Evolutionary conservation across 1,140 invertebrate species (phyloP).

Genomic region (Pogonomyrmex californicus): DNA sequence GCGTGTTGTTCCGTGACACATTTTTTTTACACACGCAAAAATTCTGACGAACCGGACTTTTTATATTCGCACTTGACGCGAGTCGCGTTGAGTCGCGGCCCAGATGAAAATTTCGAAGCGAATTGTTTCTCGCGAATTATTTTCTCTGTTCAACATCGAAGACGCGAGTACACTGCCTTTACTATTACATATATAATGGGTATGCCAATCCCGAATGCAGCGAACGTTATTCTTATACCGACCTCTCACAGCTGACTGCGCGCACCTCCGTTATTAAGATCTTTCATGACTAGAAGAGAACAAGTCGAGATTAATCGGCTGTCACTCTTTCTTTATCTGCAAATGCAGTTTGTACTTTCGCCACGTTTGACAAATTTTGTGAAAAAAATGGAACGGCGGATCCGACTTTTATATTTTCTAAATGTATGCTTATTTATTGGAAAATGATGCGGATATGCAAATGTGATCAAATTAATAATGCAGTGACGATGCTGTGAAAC

Average conservation of each 20-base stretch:
- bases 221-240: constrained; percentile 72
- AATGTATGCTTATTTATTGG: constrained; percentile 19
- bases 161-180: constrained; percentile 44
- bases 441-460: not conserved
- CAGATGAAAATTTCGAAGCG: not conserved
- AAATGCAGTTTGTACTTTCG: constrained; percentile 10
- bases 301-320: constrained; percentile 59
- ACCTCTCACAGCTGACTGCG: constrained; percentile 49
- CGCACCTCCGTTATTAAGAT: constrained; percentile 66
- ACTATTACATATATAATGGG: constrained; percentile 71
- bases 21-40: not conserved
- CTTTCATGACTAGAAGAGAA: constrained; percentile 54
- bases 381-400: not conserved
- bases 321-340: constrained; percentile 49
- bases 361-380: not conserved
- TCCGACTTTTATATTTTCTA: constrained; percentile 2
- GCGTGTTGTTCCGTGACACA: not conserved
- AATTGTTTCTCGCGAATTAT: not conserved
- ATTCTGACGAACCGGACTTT: not conserved
- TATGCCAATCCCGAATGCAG: constrained; percentile 65
- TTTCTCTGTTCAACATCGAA: not conserved
- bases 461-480: not conserved
- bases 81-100: not conserved
- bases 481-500: not conserved
- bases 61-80: not conserved